Percentiles rank a stretch among this genome's conserved stretches.
Conservation (phyloP, 2,113 vertebrate species). For the Neopipo cinnamomea region DNA sequence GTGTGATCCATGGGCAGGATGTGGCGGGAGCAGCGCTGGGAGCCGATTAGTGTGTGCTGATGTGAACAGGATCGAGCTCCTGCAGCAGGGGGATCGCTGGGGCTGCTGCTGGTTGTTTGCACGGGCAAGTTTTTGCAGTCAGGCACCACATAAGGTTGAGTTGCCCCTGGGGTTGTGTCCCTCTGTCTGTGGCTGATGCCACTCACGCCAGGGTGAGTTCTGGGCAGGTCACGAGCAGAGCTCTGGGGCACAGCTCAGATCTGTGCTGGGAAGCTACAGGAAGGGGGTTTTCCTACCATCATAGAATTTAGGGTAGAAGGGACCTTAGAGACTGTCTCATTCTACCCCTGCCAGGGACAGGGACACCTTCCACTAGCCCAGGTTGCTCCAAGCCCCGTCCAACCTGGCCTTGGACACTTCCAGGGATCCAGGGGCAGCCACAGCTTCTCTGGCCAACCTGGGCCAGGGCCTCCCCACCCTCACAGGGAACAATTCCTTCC, state of each 20-base stretch:
- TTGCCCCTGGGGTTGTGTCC: neutral
- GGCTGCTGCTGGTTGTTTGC: neutral
- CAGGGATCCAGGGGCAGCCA: neutral
- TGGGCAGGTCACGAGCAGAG: neutral
- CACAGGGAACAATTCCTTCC: accelerated
- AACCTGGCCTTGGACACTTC: neutral
- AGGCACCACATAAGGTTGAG: accelerated
- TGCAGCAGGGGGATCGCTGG: neutral
- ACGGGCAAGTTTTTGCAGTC: neutral
- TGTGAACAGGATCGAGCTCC: neutral
- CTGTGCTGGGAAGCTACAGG: neutral
- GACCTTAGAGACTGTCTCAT: neutral
- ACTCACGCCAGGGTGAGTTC: accelerated
- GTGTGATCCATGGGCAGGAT: neutral
- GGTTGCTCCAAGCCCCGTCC: accelerated
- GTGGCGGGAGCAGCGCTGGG: neutral
- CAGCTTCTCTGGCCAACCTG: neutral
- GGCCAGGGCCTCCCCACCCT: neutral
- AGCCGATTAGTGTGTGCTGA: neutral
- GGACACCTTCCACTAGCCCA: accelerated
- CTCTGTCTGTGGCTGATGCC: neutral
- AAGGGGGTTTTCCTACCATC: accelerated
- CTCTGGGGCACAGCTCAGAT: neutral
- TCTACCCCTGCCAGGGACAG: neutral
- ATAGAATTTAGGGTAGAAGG: neutral